A percentile compares a stretch with the other conserved stretches of the same genome.
These are phyloP conservation scores for Hypocryptadius cinnamomeus DNA, from an alignment of 2,113 vertebrate genomes.

Conservation along the genomic window DNA sequence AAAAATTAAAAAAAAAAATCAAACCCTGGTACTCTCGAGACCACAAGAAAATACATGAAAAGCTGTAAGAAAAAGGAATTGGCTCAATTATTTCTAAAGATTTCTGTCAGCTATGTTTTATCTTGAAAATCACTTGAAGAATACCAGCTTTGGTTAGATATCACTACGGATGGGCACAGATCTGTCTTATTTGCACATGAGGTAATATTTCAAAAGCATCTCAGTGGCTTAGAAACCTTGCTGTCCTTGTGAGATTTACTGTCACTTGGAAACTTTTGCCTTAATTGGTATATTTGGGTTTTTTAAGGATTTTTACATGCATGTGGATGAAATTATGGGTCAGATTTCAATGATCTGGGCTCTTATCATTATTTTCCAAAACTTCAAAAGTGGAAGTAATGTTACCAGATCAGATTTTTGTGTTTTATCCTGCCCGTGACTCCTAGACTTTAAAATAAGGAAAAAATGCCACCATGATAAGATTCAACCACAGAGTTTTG, in stretches of 20 bases:
- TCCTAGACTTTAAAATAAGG: neutral
- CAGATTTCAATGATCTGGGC: neutral
- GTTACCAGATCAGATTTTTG: neutral
- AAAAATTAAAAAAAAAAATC: neutral
- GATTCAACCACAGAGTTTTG: neutral
- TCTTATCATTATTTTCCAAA: neutral
- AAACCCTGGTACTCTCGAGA: conserved; percentile 34
- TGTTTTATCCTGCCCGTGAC: neutral
- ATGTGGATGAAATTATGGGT: neutral
- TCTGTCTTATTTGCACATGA: neutral
- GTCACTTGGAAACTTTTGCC: neutral
- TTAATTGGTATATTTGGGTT: neutral
- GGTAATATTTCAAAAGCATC: conserved; percentile 29
- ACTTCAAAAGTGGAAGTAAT: neutral
- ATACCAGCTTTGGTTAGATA: neutral
- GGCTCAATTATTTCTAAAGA: neutral
- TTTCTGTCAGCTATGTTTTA: neutral
- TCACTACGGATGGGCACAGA: neutral
- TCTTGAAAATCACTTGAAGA: neutral
- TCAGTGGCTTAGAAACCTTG: neutral
- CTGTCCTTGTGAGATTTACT: neutral
- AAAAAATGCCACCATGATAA: neutral
- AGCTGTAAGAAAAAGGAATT: neutral
- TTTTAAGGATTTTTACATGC: neutral
- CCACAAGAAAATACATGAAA: neutral